These are phyloP conservation scores for Ceratosolen solmsi DNA, from an alignment of 1,140 invertebrate genomes.

Conservation along the genomic window DNA sequence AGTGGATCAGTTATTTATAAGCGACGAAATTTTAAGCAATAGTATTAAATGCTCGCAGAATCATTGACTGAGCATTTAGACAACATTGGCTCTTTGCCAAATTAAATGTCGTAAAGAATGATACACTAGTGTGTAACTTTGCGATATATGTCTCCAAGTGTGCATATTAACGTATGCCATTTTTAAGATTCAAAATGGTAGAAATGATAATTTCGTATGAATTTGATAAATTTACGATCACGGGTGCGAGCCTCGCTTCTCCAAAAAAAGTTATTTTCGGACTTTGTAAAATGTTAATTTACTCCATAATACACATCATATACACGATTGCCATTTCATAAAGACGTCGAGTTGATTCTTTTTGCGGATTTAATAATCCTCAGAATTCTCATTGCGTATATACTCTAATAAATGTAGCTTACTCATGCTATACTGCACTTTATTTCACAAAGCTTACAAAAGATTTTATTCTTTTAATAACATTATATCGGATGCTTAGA, in stretches of 20 bases:
- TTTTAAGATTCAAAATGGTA: background rate
- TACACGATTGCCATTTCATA: background rate
- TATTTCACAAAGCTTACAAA: background rate
- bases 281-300: background rate
- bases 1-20: background rate
- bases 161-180: background rate
- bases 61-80: slow-evolving; percentile 31
- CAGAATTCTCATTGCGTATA: background rate
- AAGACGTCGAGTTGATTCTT: slow-evolving; percentile 8
- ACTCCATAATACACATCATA: background rate
- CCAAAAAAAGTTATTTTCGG: background rate
- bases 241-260: background rate
- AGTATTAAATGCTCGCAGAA: background rate
- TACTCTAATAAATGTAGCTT: background rate
- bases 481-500: no score
- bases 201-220: background rate
- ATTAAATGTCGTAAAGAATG: background rate
- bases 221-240: background rate
- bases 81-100: slow-evolving; percentile 40
- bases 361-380: background rate
- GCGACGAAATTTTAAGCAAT: slow-evolving; percentile 9
- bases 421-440: background rate
- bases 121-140: background rate
- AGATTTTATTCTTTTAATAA: background rate
- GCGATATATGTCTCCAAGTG: background rate